Evolutionary conservation across 2,888 invertebrate species (phyloP).

Genomic region (Chydorus sphaericus): DNA sequence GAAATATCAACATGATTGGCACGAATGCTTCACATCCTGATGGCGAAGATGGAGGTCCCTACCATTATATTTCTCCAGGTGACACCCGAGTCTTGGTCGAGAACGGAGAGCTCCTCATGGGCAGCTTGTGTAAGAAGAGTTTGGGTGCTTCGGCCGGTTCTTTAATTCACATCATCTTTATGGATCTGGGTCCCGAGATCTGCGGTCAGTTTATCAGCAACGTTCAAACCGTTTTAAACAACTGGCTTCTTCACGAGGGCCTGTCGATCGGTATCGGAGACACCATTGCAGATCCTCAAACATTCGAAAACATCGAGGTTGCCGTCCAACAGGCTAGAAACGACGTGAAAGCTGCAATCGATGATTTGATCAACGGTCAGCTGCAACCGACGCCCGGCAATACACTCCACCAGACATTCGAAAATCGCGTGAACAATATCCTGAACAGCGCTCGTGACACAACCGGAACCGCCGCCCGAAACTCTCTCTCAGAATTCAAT

Average conservation of each 20-base stretch:
- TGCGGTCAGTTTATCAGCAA: slow-evolving; percentile 95
- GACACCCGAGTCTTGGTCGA: slow-evolving; percentile 96
- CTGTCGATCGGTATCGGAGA: slow-evolving; percentile 96
- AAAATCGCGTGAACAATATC: slow-evolving; percentile 93
- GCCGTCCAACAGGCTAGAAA: slow-evolving; percentile 97
- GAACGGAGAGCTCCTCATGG: slow-evolving; percentile 93
- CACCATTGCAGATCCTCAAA: slow-evolving; percentile 98
- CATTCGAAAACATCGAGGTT: slow-evolving; percentile 93
- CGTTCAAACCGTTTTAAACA: slow-evolving; percentile 97
- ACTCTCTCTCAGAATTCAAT: slow-evolving; percentile 96
- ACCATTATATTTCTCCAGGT: slow-evolving; percentile 98
- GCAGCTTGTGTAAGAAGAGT: slow-evolving; percentile 95
- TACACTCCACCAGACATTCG: slow-evolving; percentile 95
- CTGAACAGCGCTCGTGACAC: slow-evolving; percentile 99
- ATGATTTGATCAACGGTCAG: slow-evolving; percentile 99
- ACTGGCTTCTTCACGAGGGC: slow-evolving; percentile 86
- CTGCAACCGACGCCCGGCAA: slow-evolving; percentile 98
- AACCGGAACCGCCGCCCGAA: slow-evolving; percentile 97
- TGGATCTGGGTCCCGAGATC: slow-evolving; percentile 91
- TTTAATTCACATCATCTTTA: slow-evolving; percentile 88
- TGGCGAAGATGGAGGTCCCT: slow-evolving; percentile 95
- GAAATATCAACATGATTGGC: slow-evolving; percentile 93
- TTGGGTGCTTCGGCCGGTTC: slow-evolving; percentile 96
- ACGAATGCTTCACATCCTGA: slow-evolving; percentile 99
- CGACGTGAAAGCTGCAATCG: slow-evolving; percentile 98